A percentile compares a stretch with the other conserved stretches of the same genome.
These are phyloP conservation scores for Heliocidaris erythrogramma DNA, from an alignment of 35 echinoderm and acorn worm genomes.

Conservation along the genomic window DNA sequence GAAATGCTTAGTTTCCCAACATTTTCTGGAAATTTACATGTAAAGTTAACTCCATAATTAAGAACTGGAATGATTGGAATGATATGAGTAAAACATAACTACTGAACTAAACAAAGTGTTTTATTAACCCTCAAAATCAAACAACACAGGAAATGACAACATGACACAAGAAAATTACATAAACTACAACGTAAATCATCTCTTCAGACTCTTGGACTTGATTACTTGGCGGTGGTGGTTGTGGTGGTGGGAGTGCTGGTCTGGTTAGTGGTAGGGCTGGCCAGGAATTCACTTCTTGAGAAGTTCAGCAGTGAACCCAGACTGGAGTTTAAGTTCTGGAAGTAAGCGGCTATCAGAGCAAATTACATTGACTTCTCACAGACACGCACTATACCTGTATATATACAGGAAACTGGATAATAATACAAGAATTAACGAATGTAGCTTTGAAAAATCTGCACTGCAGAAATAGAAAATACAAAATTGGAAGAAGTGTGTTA, in stretches of 20 bases:
- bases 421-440: background rate
- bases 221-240: too few species aligned
- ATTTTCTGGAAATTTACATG: too few species aligned
- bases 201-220: background rate
- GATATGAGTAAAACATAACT: too few species aligned
- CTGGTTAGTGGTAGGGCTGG: too few species aligned
- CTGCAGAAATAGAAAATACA: background rate
- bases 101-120: too few species aligned
- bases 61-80: too few species aligned
- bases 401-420: background rate
- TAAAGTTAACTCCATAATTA: too few species aligned
- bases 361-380: background rate
- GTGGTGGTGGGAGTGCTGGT: constrained; percentile 3
- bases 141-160: constrained; percentile 3
- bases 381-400: background rate
- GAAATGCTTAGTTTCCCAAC: too few species aligned
- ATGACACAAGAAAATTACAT: constrained; percentile 12
- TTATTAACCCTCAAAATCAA: constrained; percentile 14
- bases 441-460: background rate
- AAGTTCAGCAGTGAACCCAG: background rate
- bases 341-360: constrained; percentile 3
- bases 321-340: constrained; percentile 5
- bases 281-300: background rate
- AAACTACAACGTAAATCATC: background rate
- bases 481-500: background rate